Evolutionary conservation across 1,140 invertebrate species (phyloP).

Genomic region (Tribolium castaneum): DNA sequence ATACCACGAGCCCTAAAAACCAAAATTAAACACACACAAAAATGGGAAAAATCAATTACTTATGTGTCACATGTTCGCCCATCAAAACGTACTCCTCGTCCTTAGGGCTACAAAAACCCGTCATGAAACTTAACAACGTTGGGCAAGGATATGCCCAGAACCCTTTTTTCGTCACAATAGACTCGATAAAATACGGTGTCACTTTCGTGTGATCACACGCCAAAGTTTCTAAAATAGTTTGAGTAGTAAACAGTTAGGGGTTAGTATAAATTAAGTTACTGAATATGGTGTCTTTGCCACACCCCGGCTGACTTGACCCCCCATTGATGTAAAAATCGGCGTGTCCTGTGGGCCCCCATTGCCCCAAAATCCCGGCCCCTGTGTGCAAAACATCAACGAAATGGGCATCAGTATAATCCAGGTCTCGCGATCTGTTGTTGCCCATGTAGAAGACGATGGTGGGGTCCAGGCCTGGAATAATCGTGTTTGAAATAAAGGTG

Average conservation of each 20-base stretch:
- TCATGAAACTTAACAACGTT: constrained; percentile 81
- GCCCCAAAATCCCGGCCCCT: constrained; percentile 84
- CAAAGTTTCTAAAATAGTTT: constrained; percentile 75
- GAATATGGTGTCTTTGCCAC: constrained; percentile 80
- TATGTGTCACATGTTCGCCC: constrained; percentile 77
- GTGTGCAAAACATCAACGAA: constrained; percentile 93
- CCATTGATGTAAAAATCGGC: constrained; percentile 93
- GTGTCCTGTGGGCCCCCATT: constrained; percentile 88
- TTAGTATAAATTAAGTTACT: constrained; percentile 69
- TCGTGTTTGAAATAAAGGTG: constrained; percentile 2
- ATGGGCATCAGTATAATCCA: constrained; percentile 85
- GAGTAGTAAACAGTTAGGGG: not conserved
- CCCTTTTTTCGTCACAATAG: constrained; percentile 79
- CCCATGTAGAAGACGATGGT: constrained; percentile 87
- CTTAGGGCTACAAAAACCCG: constrained; percentile 82
- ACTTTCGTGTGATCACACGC: constrained; percentile 90
- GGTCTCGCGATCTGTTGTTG: constrained; percentile 80
- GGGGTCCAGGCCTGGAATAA: constrained; percentile 78
- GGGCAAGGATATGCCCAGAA: constrained; percentile 87
- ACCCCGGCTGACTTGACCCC: constrained; percentile 88
- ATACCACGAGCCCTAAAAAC: constrained; percentile 79
- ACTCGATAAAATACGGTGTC: constrained; percentile 88
- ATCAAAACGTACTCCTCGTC: constrained; percentile 83
- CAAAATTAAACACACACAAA: constrained; percentile 14
- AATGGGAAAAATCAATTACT: constrained; percentile 37